These are phyloP conservation scores for Subanguina moxae DNA, from an alignment of 1,140 invertebrate species.

Conservation along the genomic window DNA sequence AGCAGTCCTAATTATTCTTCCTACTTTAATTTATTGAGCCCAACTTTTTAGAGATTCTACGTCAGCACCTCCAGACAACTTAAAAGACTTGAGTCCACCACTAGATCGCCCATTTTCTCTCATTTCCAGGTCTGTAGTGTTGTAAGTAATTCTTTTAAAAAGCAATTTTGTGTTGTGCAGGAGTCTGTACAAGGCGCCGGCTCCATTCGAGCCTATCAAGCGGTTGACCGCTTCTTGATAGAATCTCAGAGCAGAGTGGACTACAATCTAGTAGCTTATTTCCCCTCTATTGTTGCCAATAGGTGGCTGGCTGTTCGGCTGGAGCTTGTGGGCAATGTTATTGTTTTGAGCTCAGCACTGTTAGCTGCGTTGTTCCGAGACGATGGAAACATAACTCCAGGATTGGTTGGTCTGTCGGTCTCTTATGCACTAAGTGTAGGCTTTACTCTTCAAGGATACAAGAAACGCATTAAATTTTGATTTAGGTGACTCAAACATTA, in stretches of 20 bases:
- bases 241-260: slow-evolving; percentile 60
- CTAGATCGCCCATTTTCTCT: slow-evolving; percentile 93
- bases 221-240: slow-evolving; percentile 55
- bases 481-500: slow-evolving; percentile 62
- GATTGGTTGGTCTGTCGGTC: slow-evolving; percentile 64
- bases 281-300: slow-evolving; percentile 57
- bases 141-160: not conserved
- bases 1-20: too few relatives aligned
- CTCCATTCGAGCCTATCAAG: slow-evolving; percentile 60
- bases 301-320: slow-evolving; percentile 64
- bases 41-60: slow-evolving; percentile 76
- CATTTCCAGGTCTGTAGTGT: slow-evolving; percentile 65
- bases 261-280: slow-evolving; percentile 62
- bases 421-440: slow-evolving; percentile 65
- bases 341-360: slow-evolving; percentile 31
- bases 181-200: slow-evolving; percentile 60
- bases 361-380: slow-evolving; percentile 29
- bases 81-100: slow-evolving; percentile 88
- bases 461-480: not conserved
- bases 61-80: slow-evolving; percentile 86
- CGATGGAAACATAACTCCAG: slow-evolving; percentile 56
- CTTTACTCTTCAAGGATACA: not conserved
- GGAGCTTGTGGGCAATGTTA: slow-evolving; percentile 58
- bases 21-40: too few relatives aligned
- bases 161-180: slow-evolving; percentile 7